phyloP scores from a whole-genome alignment of 30 jellyfish, hydroid and myxozoan genomes.

The Aurelia sp. region DNA sequence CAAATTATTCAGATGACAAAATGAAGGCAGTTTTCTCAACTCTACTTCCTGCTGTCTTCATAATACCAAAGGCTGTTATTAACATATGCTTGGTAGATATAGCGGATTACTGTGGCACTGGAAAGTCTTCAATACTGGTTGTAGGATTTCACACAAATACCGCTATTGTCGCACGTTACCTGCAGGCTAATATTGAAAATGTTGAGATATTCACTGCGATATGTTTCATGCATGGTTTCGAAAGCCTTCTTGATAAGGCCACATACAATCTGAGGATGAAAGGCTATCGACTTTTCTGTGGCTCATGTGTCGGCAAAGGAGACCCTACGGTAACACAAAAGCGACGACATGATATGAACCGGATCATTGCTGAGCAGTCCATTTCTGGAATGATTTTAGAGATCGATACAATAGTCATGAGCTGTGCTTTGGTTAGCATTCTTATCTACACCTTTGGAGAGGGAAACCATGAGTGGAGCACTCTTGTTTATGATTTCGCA shows the following conservation, averaged over 20 bases:
- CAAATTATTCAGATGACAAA: constrained; percentile 29
- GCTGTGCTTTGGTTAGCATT: constrained; percentile 58
- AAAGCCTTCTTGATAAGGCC: constrained; percentile 51
- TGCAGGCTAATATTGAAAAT: constrained; percentile 53
- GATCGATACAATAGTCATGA: constrained; percentile 51
- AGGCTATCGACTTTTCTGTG: constrained; percentile 30
- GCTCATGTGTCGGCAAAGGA: constrained; percentile 43
- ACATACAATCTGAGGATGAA: constrained; percentile 27
- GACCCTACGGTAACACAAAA: background rate
- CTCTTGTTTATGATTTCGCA: constrained; percentile 1
- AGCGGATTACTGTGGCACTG: constrained; percentile 18
- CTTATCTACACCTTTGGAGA: constrained; percentile 32
- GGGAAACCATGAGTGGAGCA: background rate
- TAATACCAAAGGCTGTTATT: constrained; percentile 52
- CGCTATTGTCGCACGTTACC: constrained; percentile 33
- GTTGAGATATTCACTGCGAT: constrained; percentile 22
- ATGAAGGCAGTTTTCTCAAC: constrained; percentile 54
- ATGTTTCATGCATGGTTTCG: constrained; percentile 55
- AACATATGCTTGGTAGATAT: constrained; percentile 44
- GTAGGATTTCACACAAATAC: constrained; percentile 60
- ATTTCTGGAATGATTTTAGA: constrained; percentile 55
- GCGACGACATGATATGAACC: constrained; percentile 37
- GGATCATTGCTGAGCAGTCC: constrained; percentile 64
- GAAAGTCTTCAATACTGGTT: constrained; percentile 18
- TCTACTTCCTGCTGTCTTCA: constrained; percentile 42